phyloP scores from a whole-genome alignment of 1,140 invertebrate species.

The Pygmarrhopalites habei region DNA sequence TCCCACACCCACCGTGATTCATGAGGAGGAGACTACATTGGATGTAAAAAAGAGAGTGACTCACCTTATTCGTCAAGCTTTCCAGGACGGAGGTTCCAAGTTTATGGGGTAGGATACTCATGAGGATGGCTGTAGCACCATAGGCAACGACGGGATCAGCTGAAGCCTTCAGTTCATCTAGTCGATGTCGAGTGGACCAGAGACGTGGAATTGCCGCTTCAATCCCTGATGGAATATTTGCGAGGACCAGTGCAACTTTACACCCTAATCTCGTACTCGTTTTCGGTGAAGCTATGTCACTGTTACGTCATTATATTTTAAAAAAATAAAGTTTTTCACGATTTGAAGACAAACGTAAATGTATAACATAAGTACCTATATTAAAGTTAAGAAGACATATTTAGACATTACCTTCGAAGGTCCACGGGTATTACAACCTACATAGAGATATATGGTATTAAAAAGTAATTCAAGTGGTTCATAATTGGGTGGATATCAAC shows the following conservation, averaged over 20 bases:
- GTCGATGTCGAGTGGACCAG: slow-evolving; percentile 50
- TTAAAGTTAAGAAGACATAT: no score
- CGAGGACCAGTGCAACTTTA: slow-evolving; percentile 46
- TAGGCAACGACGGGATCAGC: slow-evolving; percentile 51
- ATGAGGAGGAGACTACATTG: no score
- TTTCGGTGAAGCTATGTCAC: slow-evolving; percentile 40
- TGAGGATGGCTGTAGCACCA: slow-evolving; percentile 46
- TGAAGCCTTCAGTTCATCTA: slow-evolving; percentile 50
- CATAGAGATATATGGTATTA: not conserved
- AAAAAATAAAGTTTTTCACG: no score
- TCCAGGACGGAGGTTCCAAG: slow-evolving; percentile 29
- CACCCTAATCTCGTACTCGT: slow-evolving; percentile 43
- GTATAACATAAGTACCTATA: no score
- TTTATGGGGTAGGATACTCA: slow-evolving; percentile 37
- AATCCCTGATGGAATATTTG: slow-evolving; percentile 49
- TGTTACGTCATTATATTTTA: no score
- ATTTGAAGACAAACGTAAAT: no score
- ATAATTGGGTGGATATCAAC: not conserved
- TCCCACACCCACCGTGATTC: no score
- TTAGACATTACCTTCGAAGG: no score
- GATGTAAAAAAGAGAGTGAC: no score
- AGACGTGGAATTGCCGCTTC: slow-evolving; percentile 56
- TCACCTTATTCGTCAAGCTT: slow-evolving; percentile 35
- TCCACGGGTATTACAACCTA: slow-evolving; percentile 48
- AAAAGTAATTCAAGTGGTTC: not conserved